A percentile compares a stretch with the other conserved stretches of the same genome.
These are phyloP conservation scores for Phalacrocorax brasilianus DNA, from an alignment of 2,113 vertebrate species.

Conservation along the genomic window DNA sequence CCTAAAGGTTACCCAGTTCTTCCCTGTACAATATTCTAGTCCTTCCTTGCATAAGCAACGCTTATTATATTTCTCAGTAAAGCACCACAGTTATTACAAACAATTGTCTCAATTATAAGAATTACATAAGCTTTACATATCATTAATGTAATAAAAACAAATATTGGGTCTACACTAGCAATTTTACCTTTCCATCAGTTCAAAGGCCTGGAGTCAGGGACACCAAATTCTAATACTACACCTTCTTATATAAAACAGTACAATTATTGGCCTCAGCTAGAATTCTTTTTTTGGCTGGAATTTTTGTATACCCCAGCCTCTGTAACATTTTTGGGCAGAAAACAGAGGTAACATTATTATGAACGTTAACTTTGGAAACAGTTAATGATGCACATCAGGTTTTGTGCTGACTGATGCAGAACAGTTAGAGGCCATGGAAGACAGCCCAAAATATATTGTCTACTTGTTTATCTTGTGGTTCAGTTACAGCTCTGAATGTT, in stretches of 20 bases:
- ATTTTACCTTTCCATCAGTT: not conserved
- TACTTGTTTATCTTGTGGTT: not conserved
- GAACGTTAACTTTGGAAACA: not conserved
- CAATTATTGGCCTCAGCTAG: not conserved
- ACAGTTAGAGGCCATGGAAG: not conserved
- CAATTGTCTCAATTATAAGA: not conserved
- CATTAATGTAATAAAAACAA: not conserved
- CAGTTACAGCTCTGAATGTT: not conserved
- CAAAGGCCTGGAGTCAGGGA: not conserved
- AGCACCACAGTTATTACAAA: not conserved
- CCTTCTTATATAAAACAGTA: not conserved
- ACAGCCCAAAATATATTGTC: not conserved
- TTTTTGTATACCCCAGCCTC: not conserved
- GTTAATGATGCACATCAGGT: not conserved
- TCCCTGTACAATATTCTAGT: not conserved
- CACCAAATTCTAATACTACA: not conserved
- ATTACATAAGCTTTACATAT: not conserved
- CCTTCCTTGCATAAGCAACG: not conserved
- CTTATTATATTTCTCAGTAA: not conserved
- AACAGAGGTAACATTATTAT: not conserved
- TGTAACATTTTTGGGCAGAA: not conserved
- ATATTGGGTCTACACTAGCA: not conserved
- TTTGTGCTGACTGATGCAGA: not conserved
- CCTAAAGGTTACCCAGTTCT: not conserved
- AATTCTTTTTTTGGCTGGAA: not conserved